Evolutionary conservation across 2,797 vertebrate genomes (phyloP), one percentile per base, ranked within the genome.

Genomic region (Microhierax caerulescens): DNA sequence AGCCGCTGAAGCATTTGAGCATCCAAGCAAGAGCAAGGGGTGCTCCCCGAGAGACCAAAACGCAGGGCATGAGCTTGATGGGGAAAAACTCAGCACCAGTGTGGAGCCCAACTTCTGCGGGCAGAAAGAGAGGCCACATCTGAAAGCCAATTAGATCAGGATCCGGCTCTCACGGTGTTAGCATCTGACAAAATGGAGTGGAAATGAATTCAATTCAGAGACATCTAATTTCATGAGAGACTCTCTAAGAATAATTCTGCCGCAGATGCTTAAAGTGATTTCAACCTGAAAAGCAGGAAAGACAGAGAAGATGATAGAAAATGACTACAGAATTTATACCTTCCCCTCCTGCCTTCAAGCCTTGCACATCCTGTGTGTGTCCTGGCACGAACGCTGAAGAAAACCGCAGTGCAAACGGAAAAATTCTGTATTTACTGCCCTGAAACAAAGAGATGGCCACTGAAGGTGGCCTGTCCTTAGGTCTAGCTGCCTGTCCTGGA

Each of bases 171-270:
- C 5, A 0, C 13, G 10, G 56, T 0, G 6, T 45, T 22, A 77
- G 85, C 57, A 19, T 21, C 85, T 88, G 82, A 86, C 76, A 84
- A 78, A 94, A 75, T 72, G 87, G 91, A 81, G 93, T 77, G 77
- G 89, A 56, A 90, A 96, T 72, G 93, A 88, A 90, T 96, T 95
- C 95, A 57, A 57, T 88, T 93, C 82, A 45, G 82, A 85, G 65
- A 68, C 85, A 32, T 75, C 94, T 78, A 80, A 95, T 95, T 95
- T 91, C 90, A 61, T 28, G 79, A 95, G 95, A 90, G 91, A 88
- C 87, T 95, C 91, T 87, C 93, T 91, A 83, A 91, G 95, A 95
- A 96, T 95, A 95, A 95, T 93, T 94, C 95, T 81, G 22, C 86
- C 3, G 69, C 94, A 67, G 81, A 92, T 77, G 89, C 89, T 95